These are phyloP conservation scores for Sparidentex hasta DNA, from an alignment of 2,797 vertebrate species.

Conservation along the genomic window DNA sequence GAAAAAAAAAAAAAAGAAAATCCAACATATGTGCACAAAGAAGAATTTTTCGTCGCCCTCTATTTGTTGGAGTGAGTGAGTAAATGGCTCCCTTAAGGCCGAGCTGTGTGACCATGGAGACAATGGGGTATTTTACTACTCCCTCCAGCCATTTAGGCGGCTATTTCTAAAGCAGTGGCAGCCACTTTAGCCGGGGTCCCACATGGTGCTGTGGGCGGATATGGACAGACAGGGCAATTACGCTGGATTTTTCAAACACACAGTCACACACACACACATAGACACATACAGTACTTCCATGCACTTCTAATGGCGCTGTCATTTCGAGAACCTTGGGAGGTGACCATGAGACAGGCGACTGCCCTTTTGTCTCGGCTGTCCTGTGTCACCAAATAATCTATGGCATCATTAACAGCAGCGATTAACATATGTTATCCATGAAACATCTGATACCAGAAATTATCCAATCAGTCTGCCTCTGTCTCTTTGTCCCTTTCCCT, in stretches of 20 bases:
- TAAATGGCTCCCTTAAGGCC: constrained; percentile 76
- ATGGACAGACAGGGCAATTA: constrained; percentile 82
- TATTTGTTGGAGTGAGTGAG: constrained; percentile 74
- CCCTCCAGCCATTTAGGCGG: constrained; percentile 76
- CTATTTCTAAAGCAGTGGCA: constrained; percentile 79
- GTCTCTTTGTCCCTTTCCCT: constrained; percentile 15
- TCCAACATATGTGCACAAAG: constrained; percentile 66
- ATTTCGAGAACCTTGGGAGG: constrained; percentile 66
- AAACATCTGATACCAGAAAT: constrained; percentile 61
- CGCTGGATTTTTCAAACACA: constrained; percentile 61
- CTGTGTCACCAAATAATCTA: constrained; percentile 64
- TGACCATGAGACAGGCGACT: constrained; percentile 29
- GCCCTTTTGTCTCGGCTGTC: constrained; percentile 61
- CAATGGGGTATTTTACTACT: constrained; percentile 81
- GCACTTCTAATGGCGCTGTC: constrained; percentile 59
- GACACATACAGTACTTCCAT: constrained; percentile 42
- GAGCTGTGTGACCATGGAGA: constrained; percentile 70
- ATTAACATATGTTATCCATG: constrained; percentile 68
- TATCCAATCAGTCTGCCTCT: constrained; percentile 22
- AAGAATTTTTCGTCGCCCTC: constrained; percentile 61
- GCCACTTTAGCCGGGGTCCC: constrained; percentile 75
- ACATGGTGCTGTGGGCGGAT: constrained; percentile 76
- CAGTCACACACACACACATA: constrained; percentile 20
- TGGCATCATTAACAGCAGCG: constrained; percentile 67
- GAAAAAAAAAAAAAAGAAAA: not conserved